Evolutionary conservation across 2,888 invertebrate species (phyloP).

Genomic region (Apamea crenata): DNA sequence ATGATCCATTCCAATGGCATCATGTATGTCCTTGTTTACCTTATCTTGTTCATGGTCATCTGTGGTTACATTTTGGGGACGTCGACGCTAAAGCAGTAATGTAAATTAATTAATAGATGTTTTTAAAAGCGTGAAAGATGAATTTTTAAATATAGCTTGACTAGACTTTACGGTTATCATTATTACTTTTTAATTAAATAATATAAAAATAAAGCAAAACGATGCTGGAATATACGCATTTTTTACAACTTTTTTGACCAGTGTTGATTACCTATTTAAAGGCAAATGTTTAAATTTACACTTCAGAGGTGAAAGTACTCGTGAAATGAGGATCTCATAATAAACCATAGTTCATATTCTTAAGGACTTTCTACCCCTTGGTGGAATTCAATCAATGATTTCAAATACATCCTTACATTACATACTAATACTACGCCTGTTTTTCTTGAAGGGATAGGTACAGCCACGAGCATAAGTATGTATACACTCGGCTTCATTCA

Average conservation of each 20-base stretch:
- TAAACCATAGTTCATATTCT: no score
- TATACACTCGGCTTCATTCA: no score
- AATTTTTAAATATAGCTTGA: not conserved
- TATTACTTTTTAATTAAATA: not conserved
- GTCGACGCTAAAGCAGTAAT: constrained; percentile 41
- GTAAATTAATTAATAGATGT: constrained; percentile 15
- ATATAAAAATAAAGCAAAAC: constrained; percentile 4
- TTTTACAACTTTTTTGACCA: not conserved
- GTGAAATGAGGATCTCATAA: no score
- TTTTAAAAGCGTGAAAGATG: not conserved
- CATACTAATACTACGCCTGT: no score
- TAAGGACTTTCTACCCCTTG: no score
- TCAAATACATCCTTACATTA: no score
- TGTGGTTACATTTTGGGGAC: constrained; percentile 42
- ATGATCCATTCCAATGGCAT: constrained; percentile 26
- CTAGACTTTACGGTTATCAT: not conserved
- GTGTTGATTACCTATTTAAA: not conserved
- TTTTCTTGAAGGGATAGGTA: no score
- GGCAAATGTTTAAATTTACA: no score
- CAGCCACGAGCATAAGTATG: no score
- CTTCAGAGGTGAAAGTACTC: no score
- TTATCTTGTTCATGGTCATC: constrained; percentile 34
- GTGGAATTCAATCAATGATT: no score
- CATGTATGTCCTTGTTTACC: constrained; percentile 33
- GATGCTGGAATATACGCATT: not conserved